phyloP scores from a whole-genome alignment of 1,140 invertebrate species.

The Heliconius melpomene region DNA sequence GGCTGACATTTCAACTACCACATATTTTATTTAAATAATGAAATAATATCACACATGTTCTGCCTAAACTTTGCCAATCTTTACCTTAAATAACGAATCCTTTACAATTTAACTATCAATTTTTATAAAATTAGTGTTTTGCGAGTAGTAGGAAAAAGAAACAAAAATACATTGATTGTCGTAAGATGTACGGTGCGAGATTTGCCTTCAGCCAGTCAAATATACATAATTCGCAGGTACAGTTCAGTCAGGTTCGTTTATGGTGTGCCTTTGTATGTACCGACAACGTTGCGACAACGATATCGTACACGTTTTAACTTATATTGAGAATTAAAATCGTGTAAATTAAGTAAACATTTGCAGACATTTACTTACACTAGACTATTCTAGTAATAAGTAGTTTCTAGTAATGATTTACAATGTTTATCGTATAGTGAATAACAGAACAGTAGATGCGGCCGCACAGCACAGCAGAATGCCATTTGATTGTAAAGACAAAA shows the following conservation, averaged over 20 bases:
- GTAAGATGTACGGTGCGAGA: background rate
- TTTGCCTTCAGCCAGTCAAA: conserved; percentile 15
- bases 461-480: too few species aligned
- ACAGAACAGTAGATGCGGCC: too few species aligned
- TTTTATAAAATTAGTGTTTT: background rate
- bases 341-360: background rate
- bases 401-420: too few species aligned
- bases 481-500: too few species aligned
- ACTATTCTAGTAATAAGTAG: too few species aligned
- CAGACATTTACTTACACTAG: too few species aligned
- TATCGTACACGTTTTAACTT: background rate
- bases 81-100: background rate
- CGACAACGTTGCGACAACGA: conserved; percentile 16
- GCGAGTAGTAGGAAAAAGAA: background rate
- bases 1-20: background rate
- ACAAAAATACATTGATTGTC: conserved; percentile 2
- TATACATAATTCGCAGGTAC: conserved; percentile 18
- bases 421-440: too few species aligned
- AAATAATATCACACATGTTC: background rate
- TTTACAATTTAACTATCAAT: background rate
- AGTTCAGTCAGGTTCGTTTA: conserved; percentile 12
- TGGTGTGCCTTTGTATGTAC: background rate
- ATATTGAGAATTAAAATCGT: background rate
- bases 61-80: background rate
- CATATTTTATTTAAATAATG: background rate